Evolutionary conservation across 1,140 invertebrate species (phyloP).

Genomic region (Anastrepha ludens): DNA sequence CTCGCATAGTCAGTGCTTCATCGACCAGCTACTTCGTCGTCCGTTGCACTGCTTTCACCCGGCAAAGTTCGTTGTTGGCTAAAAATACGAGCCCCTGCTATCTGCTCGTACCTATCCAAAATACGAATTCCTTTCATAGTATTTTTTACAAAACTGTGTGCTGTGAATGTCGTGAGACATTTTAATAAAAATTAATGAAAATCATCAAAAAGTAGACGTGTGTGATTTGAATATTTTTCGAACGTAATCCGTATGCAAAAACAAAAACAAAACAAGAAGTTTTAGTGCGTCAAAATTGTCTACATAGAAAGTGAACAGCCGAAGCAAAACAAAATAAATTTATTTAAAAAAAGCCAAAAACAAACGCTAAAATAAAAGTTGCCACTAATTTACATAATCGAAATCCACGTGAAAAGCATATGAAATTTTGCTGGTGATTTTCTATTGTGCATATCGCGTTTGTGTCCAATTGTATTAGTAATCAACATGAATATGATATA

Average conservation of each 20-base stretch:
- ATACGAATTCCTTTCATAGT: neutral
- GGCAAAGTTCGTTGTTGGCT: neutral
- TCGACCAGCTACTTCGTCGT: constrained; percentile 3
- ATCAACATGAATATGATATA: constrained; percentile 54
- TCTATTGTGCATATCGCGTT: neutral
- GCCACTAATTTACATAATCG: constrained; percentile 1
- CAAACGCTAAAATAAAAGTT: constrained; percentile 1
- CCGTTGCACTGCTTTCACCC: neutral
- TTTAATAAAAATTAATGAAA: constrained; percentile 3
- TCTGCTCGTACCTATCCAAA: neutral
- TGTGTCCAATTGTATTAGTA: neutral
- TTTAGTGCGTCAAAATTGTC: neutral
- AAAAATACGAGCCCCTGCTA: neutral
- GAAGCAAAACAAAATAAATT: constrained; percentile 13
- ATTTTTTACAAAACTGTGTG: neutral
- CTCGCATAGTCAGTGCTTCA: neutral
- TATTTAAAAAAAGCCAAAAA: neutral
- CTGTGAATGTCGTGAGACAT: neutral
- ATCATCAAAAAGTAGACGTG: neutral
- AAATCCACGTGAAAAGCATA: neutral
- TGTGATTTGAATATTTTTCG: neutral
- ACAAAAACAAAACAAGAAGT: neutral
- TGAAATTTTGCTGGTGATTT: no score
- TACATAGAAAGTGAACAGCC: neutral
- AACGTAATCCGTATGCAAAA: neutral